A percentile compares a stretch with the other conserved stretches of the same genome.
Conservation (phyloP, 1,140 invertebrate genomes). For the Anoplophora glabripennis region DNA sequence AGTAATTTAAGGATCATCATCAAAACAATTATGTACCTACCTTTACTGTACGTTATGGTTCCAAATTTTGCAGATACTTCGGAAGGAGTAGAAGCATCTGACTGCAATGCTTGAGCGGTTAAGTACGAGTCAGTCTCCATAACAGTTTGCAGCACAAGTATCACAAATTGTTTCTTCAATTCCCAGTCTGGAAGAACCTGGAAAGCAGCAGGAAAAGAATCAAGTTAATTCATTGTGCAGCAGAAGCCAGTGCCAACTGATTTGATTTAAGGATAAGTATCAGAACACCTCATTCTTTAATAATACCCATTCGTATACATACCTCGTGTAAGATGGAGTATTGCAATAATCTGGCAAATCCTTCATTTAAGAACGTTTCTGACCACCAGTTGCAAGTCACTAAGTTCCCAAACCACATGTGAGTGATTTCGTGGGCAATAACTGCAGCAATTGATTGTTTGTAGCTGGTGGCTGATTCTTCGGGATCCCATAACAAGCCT, state of each 20-base stretch:
- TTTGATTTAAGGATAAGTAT: too few species aligned
- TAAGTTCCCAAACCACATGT: conserved; percentile 71
- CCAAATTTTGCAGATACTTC: conserved; percentile 55
- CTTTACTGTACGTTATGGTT: conserved; percentile 61
- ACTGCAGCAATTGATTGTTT: conserved; percentile 52
- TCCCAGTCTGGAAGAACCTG: conserved; percentile 29
- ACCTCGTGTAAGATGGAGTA: conserved; percentile 31
- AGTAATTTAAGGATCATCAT: too few species aligned
- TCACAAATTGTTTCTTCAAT: conserved; percentile 46
- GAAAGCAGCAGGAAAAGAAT: too few species aligned
- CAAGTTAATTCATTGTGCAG: too few species aligned
- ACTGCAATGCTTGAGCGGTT: conserved; percentile 41
- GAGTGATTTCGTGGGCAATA: conserved; percentile 61
- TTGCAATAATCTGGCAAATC: conserved; percentile 52
- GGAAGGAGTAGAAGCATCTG: conserved; percentile 33
- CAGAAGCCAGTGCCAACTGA: too few species aligned
- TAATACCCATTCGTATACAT: too few species aligned
- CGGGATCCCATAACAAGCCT: conserved; percentile 56
- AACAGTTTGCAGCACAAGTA: conserved; percentile 50
- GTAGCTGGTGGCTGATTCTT: conserved; percentile 48
- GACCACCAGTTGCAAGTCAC: conserved; percentile 59
- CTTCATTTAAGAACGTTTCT: conserved; percentile 53
- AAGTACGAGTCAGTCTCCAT: conserved; percentile 35
- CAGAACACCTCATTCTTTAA: too few species aligned
- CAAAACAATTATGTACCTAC: conserved; percentile 36